Percentiles rank a stretch among this genome's conserved stretches.
phyloP scores from a whole-genome alignment of 2,888 invertebrate species.

The Acholoe squamosa region DNA sequence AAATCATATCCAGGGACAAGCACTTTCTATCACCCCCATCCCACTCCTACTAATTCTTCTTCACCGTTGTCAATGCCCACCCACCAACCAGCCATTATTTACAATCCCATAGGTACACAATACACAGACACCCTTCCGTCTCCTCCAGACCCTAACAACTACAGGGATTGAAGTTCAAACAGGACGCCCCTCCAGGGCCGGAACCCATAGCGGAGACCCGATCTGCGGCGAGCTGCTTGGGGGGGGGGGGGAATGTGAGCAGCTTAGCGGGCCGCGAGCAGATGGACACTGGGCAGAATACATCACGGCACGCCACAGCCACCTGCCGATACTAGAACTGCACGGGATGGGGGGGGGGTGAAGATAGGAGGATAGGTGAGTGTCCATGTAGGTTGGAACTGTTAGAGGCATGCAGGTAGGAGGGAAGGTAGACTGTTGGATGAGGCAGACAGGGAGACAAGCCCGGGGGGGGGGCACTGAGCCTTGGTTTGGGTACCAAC shows the following conservation, averaged over 20 bases:
- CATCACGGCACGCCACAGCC: constrained; percentile 31
- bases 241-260: not conserved
- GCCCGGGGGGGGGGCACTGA: too few species aligned
- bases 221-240: not conserved
- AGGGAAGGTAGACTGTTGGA: too few species aligned
- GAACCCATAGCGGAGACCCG: not conserved
- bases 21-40: too few species aligned
- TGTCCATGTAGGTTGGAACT: too few species aligned
- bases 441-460: too few species aligned
- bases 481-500: too few species aligned
- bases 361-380: not conserved
- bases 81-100: too few species aligned
- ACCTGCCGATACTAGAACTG: not conserved
- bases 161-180: not conserved
- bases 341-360: not conserved
- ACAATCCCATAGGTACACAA: not conserved
- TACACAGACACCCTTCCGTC: not conserved
- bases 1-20: too few species aligned
- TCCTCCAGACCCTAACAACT: not conserved
- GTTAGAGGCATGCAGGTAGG: too few species aligned
- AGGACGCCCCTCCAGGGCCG: not conserved
- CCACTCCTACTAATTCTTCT: too few species aligned
- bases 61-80: too few species aligned
- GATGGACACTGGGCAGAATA: constrained; percentile 6
- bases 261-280: not conserved